These are phyloP conservation scores for Aptenodytes forsteri DNA, from an alignment of 2,113 vertebrate species.

Conservation along the genomic window DNA sequence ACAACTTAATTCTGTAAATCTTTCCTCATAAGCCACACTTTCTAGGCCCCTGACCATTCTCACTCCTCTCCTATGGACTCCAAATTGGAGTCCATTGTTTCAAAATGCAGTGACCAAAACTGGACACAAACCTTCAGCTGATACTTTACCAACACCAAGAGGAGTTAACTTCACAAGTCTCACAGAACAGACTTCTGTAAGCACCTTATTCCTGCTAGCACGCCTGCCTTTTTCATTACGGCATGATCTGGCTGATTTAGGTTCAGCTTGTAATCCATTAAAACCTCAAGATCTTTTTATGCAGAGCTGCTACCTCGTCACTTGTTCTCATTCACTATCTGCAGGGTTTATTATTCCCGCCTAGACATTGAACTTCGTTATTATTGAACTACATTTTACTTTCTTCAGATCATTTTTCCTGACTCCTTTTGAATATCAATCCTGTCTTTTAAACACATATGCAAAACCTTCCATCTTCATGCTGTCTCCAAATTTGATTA, in stretches of 20 bases:
- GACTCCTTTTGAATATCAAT: background rate
- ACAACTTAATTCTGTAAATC: background rate
- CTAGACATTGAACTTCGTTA: background rate
- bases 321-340: background rate
- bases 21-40: background rate
- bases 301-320: background rate
- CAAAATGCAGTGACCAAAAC: background rate
- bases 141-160: background rate
- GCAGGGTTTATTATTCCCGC: background rate
- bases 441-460: background rate
- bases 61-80: background rate
- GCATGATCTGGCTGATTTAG: background rate
- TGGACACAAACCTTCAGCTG: background rate
- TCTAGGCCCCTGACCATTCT: background rate
- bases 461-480: background rate
- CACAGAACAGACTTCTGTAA: background rate
- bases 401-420: background rate
- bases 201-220: background rate
- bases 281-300: background rate
- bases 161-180: background rate
- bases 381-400: background rate
- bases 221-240: background rate
- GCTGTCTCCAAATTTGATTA: background rate
- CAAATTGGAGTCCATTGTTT: no score
- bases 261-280: background rate